Evolutionary conservation across 1,140 invertebrate genomes (phyloP).

Genomic region (Drosophila sturtevanti): DNA sequence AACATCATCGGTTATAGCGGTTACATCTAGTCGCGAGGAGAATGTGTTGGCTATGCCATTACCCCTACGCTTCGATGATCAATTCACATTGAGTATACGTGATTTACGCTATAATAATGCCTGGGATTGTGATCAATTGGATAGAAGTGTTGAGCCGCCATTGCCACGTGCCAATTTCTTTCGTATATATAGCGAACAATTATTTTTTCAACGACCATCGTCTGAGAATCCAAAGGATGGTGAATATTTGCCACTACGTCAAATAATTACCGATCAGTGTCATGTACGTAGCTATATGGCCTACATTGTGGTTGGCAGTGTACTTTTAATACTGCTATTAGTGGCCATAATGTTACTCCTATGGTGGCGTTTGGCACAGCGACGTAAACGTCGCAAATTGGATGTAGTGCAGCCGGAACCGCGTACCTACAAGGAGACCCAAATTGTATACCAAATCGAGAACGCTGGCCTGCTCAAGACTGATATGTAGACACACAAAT

Average conservation of each 20-base stretch:
- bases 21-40: neutral
- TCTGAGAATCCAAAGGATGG: neutral
- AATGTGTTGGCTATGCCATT: constrained; percentile 19
- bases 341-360: constrained; percentile 70
- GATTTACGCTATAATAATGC: constrained; percentile 62
- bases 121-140: constrained; percentile 65
- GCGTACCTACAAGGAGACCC: constrained; percentile 91
- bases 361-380: constrained; percentile 71
- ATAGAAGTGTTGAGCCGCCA: constrained; percentile 55
- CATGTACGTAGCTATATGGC: constrained; percentile 56
- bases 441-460: constrained; percentile 92
- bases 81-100: constrained; percentile 62
- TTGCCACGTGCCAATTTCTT: constrained; percentile 65
- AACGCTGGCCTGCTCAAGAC: constrained; percentile 90
- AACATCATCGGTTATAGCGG: neutral
- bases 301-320: constrained; percentile 69
- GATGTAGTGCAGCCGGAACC: constrained; percentile 90
- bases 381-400: constrained; percentile 83
- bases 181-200: constrained; percentile 59
- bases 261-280: constrained; percentile 54
- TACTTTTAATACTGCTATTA: constrained; percentile 81
- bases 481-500: constrained; percentile 85
- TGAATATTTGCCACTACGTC: constrained; percentile 40
- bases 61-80: constrained; percentile 58
- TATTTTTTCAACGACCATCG: constrained; percentile 39